phyloP scores from a whole-genome alignment of 1,140 invertebrate species.

The Ladona fulva region DNA sequence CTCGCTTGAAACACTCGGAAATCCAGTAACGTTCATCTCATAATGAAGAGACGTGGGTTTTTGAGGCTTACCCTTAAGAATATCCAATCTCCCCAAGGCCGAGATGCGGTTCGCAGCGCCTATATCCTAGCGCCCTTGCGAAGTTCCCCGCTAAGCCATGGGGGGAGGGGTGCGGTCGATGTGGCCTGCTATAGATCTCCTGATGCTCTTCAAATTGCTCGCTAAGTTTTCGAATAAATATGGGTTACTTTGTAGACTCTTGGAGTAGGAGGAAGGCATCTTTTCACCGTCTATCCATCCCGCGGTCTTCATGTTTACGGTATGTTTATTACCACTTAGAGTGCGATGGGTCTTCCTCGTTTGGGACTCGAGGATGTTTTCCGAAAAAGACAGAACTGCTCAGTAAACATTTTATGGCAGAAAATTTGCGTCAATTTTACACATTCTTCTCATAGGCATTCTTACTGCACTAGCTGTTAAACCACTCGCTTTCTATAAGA shows the following conservation, averaged over 20 bases:
- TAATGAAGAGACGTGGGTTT: not conserved
- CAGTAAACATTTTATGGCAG: too few relatives aligned
- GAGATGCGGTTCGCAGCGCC: not conserved
- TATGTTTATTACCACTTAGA: too few relatives aligned
- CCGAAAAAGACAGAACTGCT: too few relatives aligned
- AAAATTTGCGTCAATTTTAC: too few relatives aligned
- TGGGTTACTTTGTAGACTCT: not conserved
- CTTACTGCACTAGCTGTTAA: too few relatives aligned
- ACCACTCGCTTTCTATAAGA: too few relatives aligned
- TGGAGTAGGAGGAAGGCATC: not conserved
- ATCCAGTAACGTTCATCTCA: too few relatives aligned
- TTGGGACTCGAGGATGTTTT: too few relatives aligned
- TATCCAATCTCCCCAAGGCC: slow-evolving; percentile 2
- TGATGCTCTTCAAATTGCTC: not conserved
- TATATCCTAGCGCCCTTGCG: not conserved
- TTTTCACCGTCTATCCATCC: too few relatives aligned
- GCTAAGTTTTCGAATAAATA: not conserved
- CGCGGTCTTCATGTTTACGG: too few relatives aligned
- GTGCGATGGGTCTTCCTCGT: too few relatives aligned
- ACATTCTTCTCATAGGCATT: too few relatives aligned
- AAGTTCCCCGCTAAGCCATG: not conserved
- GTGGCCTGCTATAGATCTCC: not conserved
- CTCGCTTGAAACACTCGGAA: not conserved
- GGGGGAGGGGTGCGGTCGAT: not conserved
- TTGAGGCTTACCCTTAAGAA: not conserved